Conservation (phyloP, 1,140 invertebrate species). For the Orius insidiosus region DNA sequence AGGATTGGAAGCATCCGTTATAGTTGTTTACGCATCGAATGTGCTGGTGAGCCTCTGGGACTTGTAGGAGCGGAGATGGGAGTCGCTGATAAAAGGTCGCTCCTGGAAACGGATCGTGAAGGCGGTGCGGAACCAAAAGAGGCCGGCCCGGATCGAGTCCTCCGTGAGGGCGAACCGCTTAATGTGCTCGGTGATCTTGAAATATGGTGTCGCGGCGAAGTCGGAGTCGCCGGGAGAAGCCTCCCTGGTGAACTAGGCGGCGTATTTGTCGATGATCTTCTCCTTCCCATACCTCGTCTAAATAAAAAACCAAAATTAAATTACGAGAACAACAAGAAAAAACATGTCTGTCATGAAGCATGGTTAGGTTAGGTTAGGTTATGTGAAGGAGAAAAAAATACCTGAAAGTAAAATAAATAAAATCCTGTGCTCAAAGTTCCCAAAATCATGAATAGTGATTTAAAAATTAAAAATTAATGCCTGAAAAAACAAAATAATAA, state of each 20-base stretch:
- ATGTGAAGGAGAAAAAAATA: background rate
- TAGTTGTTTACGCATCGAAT: background rate
- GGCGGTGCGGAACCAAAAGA: constrained; percentile 33
- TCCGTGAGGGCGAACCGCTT: constrained; percentile 30
- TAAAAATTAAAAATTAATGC: background rate
- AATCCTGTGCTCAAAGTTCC: background rate
- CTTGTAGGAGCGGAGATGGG: constrained; percentile 10
- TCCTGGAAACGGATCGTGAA: constrained; percentile 9
- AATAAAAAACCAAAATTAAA: constrained; percentile 4
- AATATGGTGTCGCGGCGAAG: background rate
- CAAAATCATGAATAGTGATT: background rate
- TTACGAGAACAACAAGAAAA: background rate
- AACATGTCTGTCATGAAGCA: background rate
- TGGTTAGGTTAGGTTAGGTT: background rate
- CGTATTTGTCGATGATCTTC: constrained; percentile 5
- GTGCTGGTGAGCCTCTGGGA: constrained; percentile 5
- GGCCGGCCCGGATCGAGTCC: constrained; percentile 51
- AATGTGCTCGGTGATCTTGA: constrained; percentile 23
- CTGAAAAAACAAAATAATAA: background rate
- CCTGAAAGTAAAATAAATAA: background rate
- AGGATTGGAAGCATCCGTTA: constrained; percentile 7
- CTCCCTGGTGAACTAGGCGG: constrained; percentile 7
- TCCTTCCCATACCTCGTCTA: constrained; percentile 5
- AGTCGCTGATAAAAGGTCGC: background rate
- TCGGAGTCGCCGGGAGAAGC: constrained; percentile 6